Conservation (phyloP, 1,140 invertebrate species). For the Macrostomum lignano region DNA sequence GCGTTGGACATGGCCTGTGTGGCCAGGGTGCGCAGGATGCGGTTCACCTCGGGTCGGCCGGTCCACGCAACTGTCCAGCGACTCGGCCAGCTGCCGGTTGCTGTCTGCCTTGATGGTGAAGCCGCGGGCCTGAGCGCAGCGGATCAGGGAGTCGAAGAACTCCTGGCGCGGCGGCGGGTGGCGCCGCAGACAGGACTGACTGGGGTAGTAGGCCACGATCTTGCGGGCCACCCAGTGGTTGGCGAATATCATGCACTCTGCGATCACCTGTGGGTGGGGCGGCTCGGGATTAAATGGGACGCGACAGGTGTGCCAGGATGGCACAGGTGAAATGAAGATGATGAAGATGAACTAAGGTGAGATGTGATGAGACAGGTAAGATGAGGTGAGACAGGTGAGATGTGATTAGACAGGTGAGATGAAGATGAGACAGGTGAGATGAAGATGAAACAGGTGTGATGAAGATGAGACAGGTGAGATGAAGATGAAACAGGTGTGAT, state of each 20-base stretch:
- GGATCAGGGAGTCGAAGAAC: slow-evolving; percentile 26
- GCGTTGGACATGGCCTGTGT: slow-evolving; percentile 92
- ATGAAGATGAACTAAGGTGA: no score
- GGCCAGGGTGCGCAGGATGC: slow-evolving; percentile 67
- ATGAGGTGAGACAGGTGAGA: no score
- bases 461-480: no score
- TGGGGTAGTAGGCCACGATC: slow-evolving; percentile 19
- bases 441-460: no score
- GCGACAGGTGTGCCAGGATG: no score
- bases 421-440: no score
- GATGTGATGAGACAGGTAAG: no score
- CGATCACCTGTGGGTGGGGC: slow-evolving; percentile 14
- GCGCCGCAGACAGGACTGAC: slow-evolving; percentile 19
- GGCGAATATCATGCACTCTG: slow-evolving; percentile 31
- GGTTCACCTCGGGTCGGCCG: slow-evolving; percentile 25
- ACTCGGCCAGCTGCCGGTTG: slow-evolving; percentile 24
- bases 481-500: no score
- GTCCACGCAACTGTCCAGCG: slow-evolving; percentile 21
- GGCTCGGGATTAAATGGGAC: neutral
- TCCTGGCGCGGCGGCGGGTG: slow-evolving; percentile 24
- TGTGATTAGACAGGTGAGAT: no score
- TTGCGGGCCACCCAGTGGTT: slow-evolving; percentile 29
- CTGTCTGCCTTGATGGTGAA: slow-evolving; percentile 20
- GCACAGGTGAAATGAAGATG: no score
- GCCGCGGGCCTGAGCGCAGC: slow-evolving; percentile 21